phyloP scores from a whole-genome alignment of 2,113 vertebrate species.

The Elachura formosa region DNA sequence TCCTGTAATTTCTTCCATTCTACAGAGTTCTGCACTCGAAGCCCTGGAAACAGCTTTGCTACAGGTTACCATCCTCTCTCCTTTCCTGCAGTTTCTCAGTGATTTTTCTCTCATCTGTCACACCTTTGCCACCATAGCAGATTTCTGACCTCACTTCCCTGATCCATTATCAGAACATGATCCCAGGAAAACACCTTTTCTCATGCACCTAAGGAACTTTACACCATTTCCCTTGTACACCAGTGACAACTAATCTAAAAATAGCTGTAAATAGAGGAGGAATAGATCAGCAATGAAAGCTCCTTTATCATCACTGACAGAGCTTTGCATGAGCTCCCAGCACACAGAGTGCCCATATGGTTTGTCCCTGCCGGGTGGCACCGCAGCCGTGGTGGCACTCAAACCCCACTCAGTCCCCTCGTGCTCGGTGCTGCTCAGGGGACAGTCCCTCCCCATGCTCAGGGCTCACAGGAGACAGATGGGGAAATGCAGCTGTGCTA shows the following conservation, averaged over 20 bases:
- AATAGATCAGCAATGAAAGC: neutral
- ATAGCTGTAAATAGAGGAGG: neutral
- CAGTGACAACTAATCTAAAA: neutral
- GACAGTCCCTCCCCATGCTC: neutral
- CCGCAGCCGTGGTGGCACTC: neutral
- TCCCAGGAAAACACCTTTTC: neutral
- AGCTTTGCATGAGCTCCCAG: rapidly evolving
- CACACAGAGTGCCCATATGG: neutral
- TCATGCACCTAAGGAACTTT: neutral
- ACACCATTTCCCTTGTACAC: neutral
- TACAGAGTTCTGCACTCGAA: neutral
- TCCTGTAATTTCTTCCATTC: rapidly evolving
- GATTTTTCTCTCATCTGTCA: neutral
- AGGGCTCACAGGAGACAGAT: neutral
- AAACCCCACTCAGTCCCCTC: neutral
- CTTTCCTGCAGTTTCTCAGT: neutral
- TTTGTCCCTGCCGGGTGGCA: neutral
- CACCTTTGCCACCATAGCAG: neutral
- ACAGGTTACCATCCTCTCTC: neutral
- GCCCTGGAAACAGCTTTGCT: neutral
- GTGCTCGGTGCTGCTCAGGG: neutral
- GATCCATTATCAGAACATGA: neutral
- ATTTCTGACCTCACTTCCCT: neutral
- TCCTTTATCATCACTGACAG: neutral
- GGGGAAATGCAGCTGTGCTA: neutral